Evolutionary conservation across 2,888 invertebrate genomes (phyloP).

Genomic region (Stegana nigrithorax): DNA sequence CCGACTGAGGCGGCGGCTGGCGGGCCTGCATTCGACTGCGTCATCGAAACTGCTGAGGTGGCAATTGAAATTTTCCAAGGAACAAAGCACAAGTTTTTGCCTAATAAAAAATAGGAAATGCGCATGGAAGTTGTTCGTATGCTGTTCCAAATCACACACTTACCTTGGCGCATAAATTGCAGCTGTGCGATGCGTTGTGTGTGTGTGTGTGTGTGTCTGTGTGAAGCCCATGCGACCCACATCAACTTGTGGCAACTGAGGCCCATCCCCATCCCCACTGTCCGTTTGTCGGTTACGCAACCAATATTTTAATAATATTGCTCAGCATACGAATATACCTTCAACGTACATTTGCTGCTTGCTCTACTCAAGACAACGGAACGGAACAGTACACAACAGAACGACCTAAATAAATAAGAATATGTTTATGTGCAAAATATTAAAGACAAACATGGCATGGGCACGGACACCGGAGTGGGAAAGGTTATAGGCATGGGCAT

Average conservation of each 20-base stretch:
- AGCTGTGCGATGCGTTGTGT: constrained; percentile 42
- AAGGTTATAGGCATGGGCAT: no score
- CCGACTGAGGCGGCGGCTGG: no score
- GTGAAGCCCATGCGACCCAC: neutral
- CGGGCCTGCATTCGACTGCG: no score
- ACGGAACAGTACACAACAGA: constrained; percentile 34
- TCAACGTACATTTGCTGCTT: constrained; percentile 25
- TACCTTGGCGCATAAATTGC: constrained; percentile 50
- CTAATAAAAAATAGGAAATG: no score
- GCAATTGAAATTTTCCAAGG: no score
- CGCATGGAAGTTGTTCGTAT: no score
- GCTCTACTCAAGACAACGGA: constrained; percentile 28
- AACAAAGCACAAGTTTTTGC: no score
- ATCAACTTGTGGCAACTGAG: neutral
- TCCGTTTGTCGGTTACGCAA: constrained; percentile 21
- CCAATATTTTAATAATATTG: constrained; percentile 48
- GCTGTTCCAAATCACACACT: no score
- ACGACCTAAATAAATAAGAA: constrained; percentile 65
- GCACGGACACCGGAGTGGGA: constrained; percentile 21
- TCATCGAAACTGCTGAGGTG: no score
- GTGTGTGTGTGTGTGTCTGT: neutral
- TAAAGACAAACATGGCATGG: constrained; percentile 61
- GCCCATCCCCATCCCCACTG: neutral
- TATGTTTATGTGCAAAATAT: constrained; percentile 67
- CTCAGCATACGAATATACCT: constrained; percentile 29